Conservation (phyloP, 2,888 invertebrate genomes). For the Limulus polyphemus region DNA sequence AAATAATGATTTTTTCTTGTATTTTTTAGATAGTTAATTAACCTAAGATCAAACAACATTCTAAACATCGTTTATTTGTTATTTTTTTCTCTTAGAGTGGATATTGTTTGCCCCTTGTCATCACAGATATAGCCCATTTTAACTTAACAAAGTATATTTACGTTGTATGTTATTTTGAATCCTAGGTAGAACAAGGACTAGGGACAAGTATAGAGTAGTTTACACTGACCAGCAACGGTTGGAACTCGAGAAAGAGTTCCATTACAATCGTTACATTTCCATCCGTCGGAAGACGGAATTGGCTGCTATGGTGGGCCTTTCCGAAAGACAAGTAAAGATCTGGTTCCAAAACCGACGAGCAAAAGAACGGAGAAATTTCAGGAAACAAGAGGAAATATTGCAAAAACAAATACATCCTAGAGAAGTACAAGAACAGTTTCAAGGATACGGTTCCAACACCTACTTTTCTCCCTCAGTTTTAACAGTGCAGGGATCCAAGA, state of each 20-base stretch:
- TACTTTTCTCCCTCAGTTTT: too few relatives aligned
- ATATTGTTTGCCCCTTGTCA: too few relatives aligned
- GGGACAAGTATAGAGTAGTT: slow-evolving; percentile 97
- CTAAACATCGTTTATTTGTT: too few relatives aligned
- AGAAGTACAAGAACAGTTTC: too few relatives aligned
- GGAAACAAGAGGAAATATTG: slow-evolving; percentile 63
- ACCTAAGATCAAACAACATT: too few relatives aligned
- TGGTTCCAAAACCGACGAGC: slow-evolving; percentile 89
- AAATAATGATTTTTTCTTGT: too few relatives aligned
- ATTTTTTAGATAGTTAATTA: too few relatives aligned
- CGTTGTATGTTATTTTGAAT: slow-evolving; percentile 30
- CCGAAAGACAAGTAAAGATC: slow-evolving; percentile 76
- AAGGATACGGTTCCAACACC: too few relatives aligned
- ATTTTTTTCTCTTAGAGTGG: too few relatives aligned
- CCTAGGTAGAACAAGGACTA: slow-evolving; percentile 93
- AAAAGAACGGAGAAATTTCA: slow-evolving; percentile 77
- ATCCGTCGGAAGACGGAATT: slow-evolving; percentile 88
- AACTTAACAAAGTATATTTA: neutral
- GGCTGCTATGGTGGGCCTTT: slow-evolving; percentile 67
- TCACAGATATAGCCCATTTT: neutral
- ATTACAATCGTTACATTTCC: slow-evolving; percentile 86
- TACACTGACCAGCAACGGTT: slow-evolving; percentile 93
- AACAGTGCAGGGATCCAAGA: too few relatives aligned
- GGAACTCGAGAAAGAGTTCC: slow-evolving; percentile 92
- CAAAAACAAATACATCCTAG: slow-evolving; percentile 43